Base-by-base conservation (phyloP, 2,888 invertebrate genomes). In the Drosophila dives region DNA sequence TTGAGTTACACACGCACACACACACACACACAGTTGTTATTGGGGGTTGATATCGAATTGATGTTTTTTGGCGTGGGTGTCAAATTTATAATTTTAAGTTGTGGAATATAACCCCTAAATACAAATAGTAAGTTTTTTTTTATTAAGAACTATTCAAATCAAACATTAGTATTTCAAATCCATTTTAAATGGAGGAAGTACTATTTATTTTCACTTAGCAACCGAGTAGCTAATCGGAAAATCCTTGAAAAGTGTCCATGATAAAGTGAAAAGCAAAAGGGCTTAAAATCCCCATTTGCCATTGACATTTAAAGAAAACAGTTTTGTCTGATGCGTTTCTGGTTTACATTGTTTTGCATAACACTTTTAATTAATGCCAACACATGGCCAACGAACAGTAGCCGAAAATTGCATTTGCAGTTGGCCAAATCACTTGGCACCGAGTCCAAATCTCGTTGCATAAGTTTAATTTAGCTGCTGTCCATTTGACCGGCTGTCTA, bases 341-440 rank as follows among this genome's bases (percentile, higher is more conserved):
- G 76, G 75, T 58, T 79, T 77, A 51, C 36, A 61, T 51, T 38
- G 50, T 66, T 76, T 77, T 82, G 85, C 82, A 71, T 85, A 86
- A 88, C 88, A 80, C 73, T 90, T 88, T 86, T 86, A 88, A 90
- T 86, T 80, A 85, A 85, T 80, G 88, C 80, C 88, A 84, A 70
- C 72, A 66, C 76, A 64, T 59, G 54, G 45, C 34, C 53, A 29
- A 38, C 6, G 40, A 15, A 40, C 40, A 38, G 55, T 54, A 53
- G 55, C 61, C 17, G 38, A 40, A 54, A 74, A 60, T 40, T 60
- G 51, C 55, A 69, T 53, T 40, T 61, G 50, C 68, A 45, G 33
- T 48, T 48, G 50, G 59, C 53, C 49, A 33, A 51, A 59, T 64
- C 40, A 42, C 67, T 71, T 65, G 34, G 62, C n/a, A 33, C 50